Evolutionary conservation across 2,113 vertebrate genomes (phyloP), one percentile per base, ranked within the genome.

Genomic region (Bothrops jararaca): DNA sequence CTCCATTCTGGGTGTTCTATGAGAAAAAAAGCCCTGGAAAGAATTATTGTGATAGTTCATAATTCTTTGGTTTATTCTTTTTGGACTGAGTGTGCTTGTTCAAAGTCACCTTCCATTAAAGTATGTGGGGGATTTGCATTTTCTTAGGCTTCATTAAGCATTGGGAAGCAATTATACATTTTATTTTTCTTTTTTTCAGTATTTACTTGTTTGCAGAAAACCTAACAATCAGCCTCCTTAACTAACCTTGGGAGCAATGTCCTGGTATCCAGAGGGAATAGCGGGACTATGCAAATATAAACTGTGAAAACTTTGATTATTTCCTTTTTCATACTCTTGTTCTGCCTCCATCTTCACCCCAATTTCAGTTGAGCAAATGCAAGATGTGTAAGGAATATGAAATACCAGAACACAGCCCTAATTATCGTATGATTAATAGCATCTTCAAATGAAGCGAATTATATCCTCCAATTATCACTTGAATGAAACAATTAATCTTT

Each of bases 381-480:
- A 95, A 90, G 42, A 90, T 29, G 95, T 8, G 94, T 91, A 93
- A 93, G 48, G 64, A 6, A 90, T 2, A 20, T 0, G 1, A 85
- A 48, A 24, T 2, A 29, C 50, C 92, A 93, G 54, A 94, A 94
- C 34, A 96, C 5, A 85, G 18, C 20, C 89, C 2, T 0, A 91
- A n/a, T 64, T 93, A 39, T 93, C 89, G 86, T 85, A 10, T 88
- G 29, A 92, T 56, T 95, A 92, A 92, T 80, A 94, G 58, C 29
- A 29, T 93, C 93, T 96, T 85, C 92, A 91, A 94, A 2, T 26
- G 34, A 95, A 93, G 64, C 86, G 91, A 95, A 95, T 91, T 89
- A 64, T 93, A 89, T 90, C 29, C 64, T 93, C 22, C 23, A 89
- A 52, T 91, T 94, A 86, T 39, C 92, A 86, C 5, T 64, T 26